Evolutionary conservation across 2,888 invertebrate species (phyloP), one percentile per base, ranked within the genome.

Genomic region (Eustalomyia histrio): DNA sequence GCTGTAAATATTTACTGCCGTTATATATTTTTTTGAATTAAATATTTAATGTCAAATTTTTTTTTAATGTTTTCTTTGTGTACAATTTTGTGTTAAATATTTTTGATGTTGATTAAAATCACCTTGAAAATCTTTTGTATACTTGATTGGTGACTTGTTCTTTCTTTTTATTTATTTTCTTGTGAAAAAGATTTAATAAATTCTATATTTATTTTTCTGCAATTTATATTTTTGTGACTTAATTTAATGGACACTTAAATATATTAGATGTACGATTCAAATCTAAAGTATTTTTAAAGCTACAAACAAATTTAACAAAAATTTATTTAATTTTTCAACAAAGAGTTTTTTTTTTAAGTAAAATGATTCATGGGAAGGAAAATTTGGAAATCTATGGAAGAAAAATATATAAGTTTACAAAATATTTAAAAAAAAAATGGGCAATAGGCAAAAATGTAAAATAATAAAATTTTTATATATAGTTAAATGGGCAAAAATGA

Each of bases 81-180:
- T n/a, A 47, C 3, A 39, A 14, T 47, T n/a, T 47, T 47, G 43
- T 47, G 43, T 47, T 47, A n/a, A 47, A 47, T 47, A n/a, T n/a
- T 47, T 47, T 47, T 29, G 29, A 7, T 47, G 43, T 47, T 47
- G 43, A 67, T 67, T 67, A 24, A 67, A 67, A 67, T 67, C 67
- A 67, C 67, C 67, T 67, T 67, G 67, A 67, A 67, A 55, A 55
- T 43, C 67, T 55, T 67, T 67, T 43, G 39, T 55, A 55, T 67
- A n/a, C n/a, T n/a, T 67, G 43, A 47, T n/a, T 57, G 67, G 65
- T 67, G 65, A 53, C 55, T 55, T 53, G 53, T 67, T 21, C 18
- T 55, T 67, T 67, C 57, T 43, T 29, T 3, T 29, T 29, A 29
- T 39, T 39, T 14, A 9, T n/a, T n/a, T 47, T 14, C 2, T 47